Evolutionary conservation across 2,888 invertebrate genomes (phyloP).

Genomic region (Lordiphosa andalusiaca): DNA sequence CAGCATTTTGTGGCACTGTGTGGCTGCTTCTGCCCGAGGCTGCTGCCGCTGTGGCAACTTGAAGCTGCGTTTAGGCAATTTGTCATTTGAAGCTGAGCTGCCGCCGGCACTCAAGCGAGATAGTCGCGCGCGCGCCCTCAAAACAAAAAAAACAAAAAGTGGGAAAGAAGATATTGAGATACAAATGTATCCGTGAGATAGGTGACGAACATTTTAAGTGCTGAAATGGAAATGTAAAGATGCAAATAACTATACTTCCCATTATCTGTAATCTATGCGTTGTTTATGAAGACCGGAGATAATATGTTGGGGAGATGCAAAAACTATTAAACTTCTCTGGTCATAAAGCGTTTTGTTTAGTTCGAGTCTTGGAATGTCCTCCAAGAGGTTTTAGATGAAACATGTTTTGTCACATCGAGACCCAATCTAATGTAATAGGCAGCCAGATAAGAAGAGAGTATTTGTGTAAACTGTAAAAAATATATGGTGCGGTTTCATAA

Average conservation of each 20-base stretch:
- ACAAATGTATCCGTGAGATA: constrained; percentile 34
- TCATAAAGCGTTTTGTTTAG: too few species aligned
- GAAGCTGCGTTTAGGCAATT: constrained; percentile 61
- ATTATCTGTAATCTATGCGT: too few species aligned
- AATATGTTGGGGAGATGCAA: too few species aligned
- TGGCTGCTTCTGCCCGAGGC: neutral
- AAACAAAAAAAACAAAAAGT: neutral
- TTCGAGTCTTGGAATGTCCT: too few species aligned
- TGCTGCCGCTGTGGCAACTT: constrained; percentile 24
- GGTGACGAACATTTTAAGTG: neutral
- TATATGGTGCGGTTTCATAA: too few species aligned
- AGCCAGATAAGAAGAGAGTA: too few species aligned
- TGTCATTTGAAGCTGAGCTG: constrained; percentile 57
- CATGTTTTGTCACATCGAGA: too few species aligned
- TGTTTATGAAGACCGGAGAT: too few species aligned
- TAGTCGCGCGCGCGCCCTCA: neutral
- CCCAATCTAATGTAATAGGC: too few species aligned
- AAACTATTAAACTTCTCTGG: too few species aligned
- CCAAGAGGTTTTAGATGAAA: too few species aligned
- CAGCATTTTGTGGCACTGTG: constrained; percentile 41
- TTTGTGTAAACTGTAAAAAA: too few species aligned
- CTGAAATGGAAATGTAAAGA: constrained; percentile 3
- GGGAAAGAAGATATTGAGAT: constrained; percentile 45
- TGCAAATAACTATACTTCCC: neutral
- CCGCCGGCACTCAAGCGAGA: constrained; percentile 8